These are phyloP conservation scores for Notiomystis cincta DNA, from an alignment of 2,113 vertebrate genomes.

Conservation along the genomic window DNA sequence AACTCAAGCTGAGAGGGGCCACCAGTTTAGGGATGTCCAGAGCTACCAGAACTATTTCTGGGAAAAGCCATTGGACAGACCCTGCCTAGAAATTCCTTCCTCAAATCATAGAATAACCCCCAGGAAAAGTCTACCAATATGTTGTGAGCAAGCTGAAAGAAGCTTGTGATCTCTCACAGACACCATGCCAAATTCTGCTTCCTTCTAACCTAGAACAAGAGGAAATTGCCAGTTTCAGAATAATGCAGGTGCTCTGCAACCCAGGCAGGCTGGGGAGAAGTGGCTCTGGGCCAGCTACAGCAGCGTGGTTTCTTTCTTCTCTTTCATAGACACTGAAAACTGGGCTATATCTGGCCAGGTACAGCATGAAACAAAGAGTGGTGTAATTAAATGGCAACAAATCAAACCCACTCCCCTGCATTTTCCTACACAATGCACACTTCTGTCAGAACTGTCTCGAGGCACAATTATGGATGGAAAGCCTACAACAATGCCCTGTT, in stretches of 20 bases:
- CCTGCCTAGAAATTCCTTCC: not conserved
- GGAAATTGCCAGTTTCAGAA: not conserved
- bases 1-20: not conserved
- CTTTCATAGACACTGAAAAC: not conserved
- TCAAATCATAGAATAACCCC: not conserved
- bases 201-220: not conserved
- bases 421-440: not conserved
- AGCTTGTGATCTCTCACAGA: not conserved
- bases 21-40: not conserved
- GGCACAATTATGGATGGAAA: not conserved
- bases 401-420: not conserved
- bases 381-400: not conserved
- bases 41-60: not conserved
- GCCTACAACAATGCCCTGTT: not conserved
- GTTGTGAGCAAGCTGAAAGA: not conserved
- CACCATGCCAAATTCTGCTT: not conserved
- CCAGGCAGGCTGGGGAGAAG: not conserved
- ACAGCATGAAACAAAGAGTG: not conserved
- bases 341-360: not conserved
- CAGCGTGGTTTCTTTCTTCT: not conserved
- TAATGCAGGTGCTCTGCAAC: not conserved
- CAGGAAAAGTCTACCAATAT: not conserved
- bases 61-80: not conserved
- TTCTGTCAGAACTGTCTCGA: not conserved
- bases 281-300: not conserved